Evolutionary conservation across 2,797 vertebrate genomes (phyloP).

Genomic region (Fundulus diaphanus): DNA sequence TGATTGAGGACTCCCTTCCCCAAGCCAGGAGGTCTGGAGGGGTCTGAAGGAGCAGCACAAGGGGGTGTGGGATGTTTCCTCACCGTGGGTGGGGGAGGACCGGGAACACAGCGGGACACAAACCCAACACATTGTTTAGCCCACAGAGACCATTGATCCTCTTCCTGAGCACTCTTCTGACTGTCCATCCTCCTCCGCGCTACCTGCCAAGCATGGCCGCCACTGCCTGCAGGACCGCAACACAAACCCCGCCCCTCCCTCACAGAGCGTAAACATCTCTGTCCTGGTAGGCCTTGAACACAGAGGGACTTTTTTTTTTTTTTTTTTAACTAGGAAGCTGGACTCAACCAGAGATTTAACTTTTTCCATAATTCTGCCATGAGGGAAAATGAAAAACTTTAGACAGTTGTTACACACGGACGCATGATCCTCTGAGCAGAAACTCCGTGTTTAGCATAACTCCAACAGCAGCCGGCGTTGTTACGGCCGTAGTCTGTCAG

Average conservation of each 20-base stretch:
- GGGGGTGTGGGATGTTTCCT: conserved; percentile 36
- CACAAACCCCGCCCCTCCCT: conserved; percentile 24
- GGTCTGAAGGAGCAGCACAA: conserved; percentile 56
- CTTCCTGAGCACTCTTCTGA: conserved; percentile 56
- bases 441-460: conserved; percentile 30
- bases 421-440: conserved; percentile 40
- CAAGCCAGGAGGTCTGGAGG: conserved; percentile 57
- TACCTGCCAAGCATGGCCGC: conserved; percentile 76
- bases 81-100: conserved; percentile 37
- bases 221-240: conserved; percentile 65
- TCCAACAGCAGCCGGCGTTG: conserved; percentile 23
- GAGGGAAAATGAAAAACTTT: conserved; percentile 50
- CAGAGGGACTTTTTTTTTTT: conserved; percentile 41
- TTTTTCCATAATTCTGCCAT: conserved; percentile 42
- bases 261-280: conserved; percentile 35
- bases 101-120: conserved; percentile 44
- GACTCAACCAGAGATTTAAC: conserved; percentile 41
- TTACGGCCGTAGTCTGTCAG: conserved; percentile 27
- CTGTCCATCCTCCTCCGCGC: conserved; percentile 54
- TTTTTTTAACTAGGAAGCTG: background rate
- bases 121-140: conserved; percentile 59
- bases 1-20: conserved; percentile 68
- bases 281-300: conserved; percentile 45
- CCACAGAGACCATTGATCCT: conserved; percentile 66
- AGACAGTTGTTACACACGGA: conserved; percentile 43